phyloP scores from a whole-genome alignment of 2,888 invertebrate genomes.

The Allygus modestus region DNA sequence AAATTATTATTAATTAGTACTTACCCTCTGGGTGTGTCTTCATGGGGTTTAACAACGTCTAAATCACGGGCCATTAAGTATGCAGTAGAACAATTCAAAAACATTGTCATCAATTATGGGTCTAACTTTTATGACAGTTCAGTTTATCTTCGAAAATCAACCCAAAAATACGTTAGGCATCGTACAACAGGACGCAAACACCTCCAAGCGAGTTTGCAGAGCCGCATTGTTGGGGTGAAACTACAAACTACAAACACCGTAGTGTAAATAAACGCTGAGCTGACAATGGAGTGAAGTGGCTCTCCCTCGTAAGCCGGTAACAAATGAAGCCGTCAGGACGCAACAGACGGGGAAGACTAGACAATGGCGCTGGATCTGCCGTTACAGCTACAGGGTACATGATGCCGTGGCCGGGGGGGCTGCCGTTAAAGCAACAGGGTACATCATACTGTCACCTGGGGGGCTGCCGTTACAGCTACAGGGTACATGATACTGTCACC shows the following conservation, averaged over 20 bases:
- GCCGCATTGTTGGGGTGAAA: neutral
- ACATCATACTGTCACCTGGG: neutral
- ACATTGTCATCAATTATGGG: no score
- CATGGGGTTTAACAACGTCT: no score
- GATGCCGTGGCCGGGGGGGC: neutral
- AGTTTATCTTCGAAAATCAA: no score
- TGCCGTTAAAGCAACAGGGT: neutral
- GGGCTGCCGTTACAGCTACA: neutral
- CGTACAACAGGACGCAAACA: no score
- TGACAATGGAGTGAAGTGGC: conserved; percentile 6
- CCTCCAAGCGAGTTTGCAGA: no score
- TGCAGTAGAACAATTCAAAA: no score
- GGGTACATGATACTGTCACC: neutral
- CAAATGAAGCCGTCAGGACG: conserved; percentile 25
- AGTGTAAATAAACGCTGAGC: neutral
- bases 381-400: conserved; percentile 23
- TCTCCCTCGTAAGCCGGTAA: conserved; percentile 22
- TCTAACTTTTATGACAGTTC: no score
- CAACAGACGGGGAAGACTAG: neutral
- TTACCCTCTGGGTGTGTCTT: no score
- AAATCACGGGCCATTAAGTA: no score
- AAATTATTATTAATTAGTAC: no score
- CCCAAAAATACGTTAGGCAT: no score
- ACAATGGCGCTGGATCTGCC: conserved; percentile 2
- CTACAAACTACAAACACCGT: neutral